Evolutionary conservation across 2,113 vertebrate species (phyloP).

Genomic region (Zootoca vivipara): DNA sequence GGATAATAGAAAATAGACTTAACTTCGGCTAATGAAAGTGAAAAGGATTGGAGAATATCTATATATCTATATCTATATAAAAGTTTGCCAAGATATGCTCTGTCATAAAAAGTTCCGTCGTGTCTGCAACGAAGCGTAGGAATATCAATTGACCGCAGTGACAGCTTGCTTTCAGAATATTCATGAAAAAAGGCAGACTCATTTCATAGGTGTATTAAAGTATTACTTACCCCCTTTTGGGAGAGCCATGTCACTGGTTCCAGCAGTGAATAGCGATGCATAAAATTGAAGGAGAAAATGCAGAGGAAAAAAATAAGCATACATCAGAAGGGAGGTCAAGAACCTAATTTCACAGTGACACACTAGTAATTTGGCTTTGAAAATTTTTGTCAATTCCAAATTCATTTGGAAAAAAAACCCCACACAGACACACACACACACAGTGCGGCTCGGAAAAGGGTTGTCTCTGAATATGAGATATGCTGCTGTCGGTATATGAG

Average conservation of each 20-base stretch:
- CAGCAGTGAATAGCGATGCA: conserved; percentile 90
- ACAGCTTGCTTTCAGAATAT: conserved; percentile 96
- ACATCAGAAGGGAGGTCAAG: conserved; percentile 98
- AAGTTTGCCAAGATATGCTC: conserved; percentile 76
- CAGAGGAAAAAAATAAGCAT: conserved; percentile 94
- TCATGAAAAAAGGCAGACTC: conserved; percentile 88
- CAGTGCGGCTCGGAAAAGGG: conserved; percentile 83
- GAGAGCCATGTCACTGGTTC: conserved; percentile 86
- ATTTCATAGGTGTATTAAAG: conserved; percentile 98
- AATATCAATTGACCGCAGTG: conserved; percentile 90
- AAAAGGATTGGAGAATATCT: conserved; percentile 60
- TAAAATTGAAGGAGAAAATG: conserved; percentile 96
- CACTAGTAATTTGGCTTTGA: conserved; percentile 97
- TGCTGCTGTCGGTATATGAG: conserved; percentile 87
- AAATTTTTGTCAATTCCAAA: conserved; percentile 98
- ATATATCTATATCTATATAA: conserved; percentile 76
- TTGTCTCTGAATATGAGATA: conserved; percentile 88
- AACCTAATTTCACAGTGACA: conserved; percentile 99
- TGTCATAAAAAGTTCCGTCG: conserved; percentile 72
- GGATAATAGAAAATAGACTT: conserved; percentile 73
- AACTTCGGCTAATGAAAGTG: conserved; percentile 66
- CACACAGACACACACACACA: neutral
- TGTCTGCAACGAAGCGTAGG: conserved; percentile 74
- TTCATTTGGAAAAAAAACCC: conserved; percentile 86
- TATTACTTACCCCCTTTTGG: conserved; percentile 91